Conservation (phyloP, 1,140 invertebrate species). For the Pygmarrhopalites habei region DNA sequence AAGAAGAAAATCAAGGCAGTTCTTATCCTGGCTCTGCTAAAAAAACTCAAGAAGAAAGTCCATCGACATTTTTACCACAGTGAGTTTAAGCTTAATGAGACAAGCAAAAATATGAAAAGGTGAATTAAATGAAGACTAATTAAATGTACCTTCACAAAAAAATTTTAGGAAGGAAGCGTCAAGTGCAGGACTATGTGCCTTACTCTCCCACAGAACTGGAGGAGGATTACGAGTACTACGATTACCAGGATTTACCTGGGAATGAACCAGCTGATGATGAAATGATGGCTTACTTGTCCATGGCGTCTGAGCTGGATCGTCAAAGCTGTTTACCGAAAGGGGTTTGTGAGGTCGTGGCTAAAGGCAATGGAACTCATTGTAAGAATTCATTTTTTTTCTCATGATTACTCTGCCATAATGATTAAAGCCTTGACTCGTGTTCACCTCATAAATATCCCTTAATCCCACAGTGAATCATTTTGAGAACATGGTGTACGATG, state of each 20-base stretch:
- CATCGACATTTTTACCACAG: conserved; percentile 2
- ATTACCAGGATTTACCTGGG: conserved; percentile 7
- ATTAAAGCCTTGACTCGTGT: too few relatives aligned
- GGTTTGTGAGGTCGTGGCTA: conserved; percentile 32
- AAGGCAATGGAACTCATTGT: conserved; percentile 19
- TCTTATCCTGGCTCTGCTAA: neutral
- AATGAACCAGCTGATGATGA: conserved; percentile 31
- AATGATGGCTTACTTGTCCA: conserved; percentile 24
- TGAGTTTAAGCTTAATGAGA: neutral
- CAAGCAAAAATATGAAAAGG: too few relatives aligned
- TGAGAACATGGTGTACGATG: conserved; percentile 21
- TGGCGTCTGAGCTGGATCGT: conserved; percentile 29
- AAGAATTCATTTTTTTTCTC: too few relatives aligned
- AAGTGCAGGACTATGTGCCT: conserved; percentile 3
- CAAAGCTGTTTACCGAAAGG: conserved; percentile 30
- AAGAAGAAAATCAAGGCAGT: conserved; percentile 10
- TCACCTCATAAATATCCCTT: too few relatives aligned
- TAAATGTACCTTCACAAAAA: too few relatives aligned
- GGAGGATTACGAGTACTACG: neutral
- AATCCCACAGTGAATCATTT: conserved; percentile 28
- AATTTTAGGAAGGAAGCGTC: neutral
- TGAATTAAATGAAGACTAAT: too few relatives aligned
- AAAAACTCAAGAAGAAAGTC: conserved; percentile 9
- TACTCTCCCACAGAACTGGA: neutral
- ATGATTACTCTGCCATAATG: too few relatives aligned